Conservation (phyloP, 2,113 vertebrate genomes). For the Tauraco erythrolophus region DNA sequence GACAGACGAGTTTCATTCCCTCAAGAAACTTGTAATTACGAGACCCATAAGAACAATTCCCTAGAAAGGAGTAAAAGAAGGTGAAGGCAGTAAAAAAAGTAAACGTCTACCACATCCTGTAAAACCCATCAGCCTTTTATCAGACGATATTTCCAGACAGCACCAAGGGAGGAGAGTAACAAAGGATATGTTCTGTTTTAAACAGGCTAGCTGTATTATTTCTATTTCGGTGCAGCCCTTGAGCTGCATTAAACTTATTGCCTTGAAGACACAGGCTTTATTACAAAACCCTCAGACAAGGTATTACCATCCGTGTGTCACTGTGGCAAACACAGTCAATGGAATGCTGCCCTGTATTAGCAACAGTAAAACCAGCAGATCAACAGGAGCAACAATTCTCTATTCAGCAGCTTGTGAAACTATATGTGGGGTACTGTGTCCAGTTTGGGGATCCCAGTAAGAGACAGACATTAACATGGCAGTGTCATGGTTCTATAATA, state of each 20-base stretch:
- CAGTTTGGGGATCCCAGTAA: neutral
- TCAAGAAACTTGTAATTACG: neutral
- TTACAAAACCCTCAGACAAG: neutral
- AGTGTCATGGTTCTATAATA: too few species aligned
- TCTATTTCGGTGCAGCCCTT: neutral
- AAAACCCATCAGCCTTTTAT: neutral
- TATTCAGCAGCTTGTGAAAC: neutral
- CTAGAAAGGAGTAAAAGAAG: neutral
- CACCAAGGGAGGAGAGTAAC: neutral
- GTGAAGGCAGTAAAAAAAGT: accelerated
- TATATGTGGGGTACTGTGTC: neutral
- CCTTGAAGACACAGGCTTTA: neutral
- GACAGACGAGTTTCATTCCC: neutral
- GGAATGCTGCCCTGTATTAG: neutral
- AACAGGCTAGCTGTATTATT: neutral
- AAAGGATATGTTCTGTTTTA: neutral
- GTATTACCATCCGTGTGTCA: accelerated
- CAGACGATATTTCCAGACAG: neutral
- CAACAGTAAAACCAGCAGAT: neutral
- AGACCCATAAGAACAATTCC: neutral
- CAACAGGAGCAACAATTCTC: accelerated
- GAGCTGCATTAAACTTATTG: neutral
- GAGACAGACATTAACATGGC: neutral
- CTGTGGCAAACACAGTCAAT: neutral
- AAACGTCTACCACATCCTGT: neutral